Conservation (phyloP, 2,888 invertebrate genomes). For the Stenodera caucasica region DNA sequence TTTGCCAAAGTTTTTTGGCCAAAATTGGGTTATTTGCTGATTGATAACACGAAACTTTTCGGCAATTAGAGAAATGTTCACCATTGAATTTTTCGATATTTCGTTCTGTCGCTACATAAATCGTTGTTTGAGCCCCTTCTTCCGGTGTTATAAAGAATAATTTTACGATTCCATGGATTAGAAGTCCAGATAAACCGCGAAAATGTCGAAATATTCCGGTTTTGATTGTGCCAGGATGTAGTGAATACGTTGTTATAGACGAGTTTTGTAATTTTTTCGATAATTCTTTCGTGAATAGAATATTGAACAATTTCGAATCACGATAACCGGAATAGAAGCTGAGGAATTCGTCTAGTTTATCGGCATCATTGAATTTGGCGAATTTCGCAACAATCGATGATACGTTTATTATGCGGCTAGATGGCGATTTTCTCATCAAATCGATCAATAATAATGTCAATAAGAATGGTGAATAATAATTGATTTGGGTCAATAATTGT, state of each 20-base stretch:
- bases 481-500: slow-evolving; percentile 13
- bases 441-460: slow-evolving; percentile 10
- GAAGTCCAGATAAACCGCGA: background rate
- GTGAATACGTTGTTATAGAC: slow-evolving; percentile 11
- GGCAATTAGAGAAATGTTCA: slow-evolving; percentile 43
- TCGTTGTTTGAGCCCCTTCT: slow-evolving; percentile 47
- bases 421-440: slow-evolving; percentile 11
- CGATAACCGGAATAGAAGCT: slow-evolving; percentile 9
- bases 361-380: background rate
- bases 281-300: slow-evolving; percentile 16
- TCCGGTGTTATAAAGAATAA: slow-evolving; percentile 21
- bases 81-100: slow-evolving; percentile 39
- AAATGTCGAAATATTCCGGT: slow-evolving; percentile 15
- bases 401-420: slow-evolving; percentile 12
- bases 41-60: slow-evolving; percentile 12
- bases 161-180: background rate
- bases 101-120: slow-evolving; percentile 39
- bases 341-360: slow-evolving; percentile 1
- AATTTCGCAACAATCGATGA: slow-evolving; percentile 14
- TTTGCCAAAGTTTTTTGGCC: slow-evolving; percentile 20
- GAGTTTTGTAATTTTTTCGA: slow-evolving; percentile 11
- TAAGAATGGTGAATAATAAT: slow-evolving; percentile 14
- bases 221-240: slow-evolving; percentile 20
- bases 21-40: slow-evolving; percentile 9
- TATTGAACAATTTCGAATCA: slow-evolving; percentile 19